Evolutionary conservation across 1,140 invertebrate species (phyloP), one percentile per base, ranked within the genome.

Genomic region (Meteorus sp.): DNA sequence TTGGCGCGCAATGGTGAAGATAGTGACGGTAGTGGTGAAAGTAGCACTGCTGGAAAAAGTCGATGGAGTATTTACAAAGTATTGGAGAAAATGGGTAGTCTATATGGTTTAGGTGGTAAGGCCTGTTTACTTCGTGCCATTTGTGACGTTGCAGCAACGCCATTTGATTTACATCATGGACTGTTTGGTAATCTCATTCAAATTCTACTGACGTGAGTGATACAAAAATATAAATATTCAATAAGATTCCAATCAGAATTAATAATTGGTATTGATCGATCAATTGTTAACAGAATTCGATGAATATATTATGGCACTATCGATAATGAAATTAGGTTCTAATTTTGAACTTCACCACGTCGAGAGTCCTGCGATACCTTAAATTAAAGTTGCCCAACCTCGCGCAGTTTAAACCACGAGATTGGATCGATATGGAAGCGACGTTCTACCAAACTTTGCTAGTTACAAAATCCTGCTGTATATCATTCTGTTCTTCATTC

Each of bases 151-250:
- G 75, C 80, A 4, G 66, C 64, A 7, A 67, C 63, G 6, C 78
- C 81, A 6, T 77, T 83, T 25, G 67, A 76, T 41, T 57, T 60
- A n/a, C 66, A 74, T 56, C 69, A 80, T 25, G 78, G 81, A 6
- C 65, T 83, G 4, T 61, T 83, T 13, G 81, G 80, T 19, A 76
- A 82, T 59, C 65, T 83, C 13, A 53, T 80, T 22, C 80, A 83
- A 43, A 61, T 75, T 2, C 69, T 83, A 25, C 68, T 83, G 35
- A 78, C 74, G 81, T 82, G 62, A 76, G 70, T 71, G n/a, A n/a
- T n/a, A n/a, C n/a, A n/a, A n/a, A n/a, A n/a, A n/a, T n/a, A n/a
- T n/a, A n/a, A n/a, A n/a, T n/a, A n/a, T n/a, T n/a, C n/a, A n/a
- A n/a, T n/a, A 58, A 65, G 29, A 47, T 33, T 23, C n/a, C 31